Base-by-base conservation (phyloP, 2,888 invertebrate species). In the Salpingus planirostris region DNA sequence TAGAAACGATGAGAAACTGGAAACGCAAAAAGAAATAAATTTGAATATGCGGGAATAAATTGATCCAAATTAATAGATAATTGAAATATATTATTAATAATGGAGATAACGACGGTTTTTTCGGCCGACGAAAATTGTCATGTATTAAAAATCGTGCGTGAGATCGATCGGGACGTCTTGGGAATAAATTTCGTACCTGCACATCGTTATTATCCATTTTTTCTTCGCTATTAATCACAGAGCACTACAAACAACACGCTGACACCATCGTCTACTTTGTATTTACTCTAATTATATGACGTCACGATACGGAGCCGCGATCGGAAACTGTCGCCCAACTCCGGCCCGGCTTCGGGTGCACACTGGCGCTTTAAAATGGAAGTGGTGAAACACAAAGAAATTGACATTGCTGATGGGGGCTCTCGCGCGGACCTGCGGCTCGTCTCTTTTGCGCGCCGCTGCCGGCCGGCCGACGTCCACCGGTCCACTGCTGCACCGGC, bases 261-360 rank as follows among this genome's bases (percentile, higher is more conserved):
- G 70, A 71, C 69, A 69, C 69, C 70, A 71, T 70, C 70, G 70
- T 73, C 73, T 72, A 74, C 73, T 73, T 74, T 74, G 74, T 74
- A 74, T 74, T 74, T 74, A 74, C 74, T 73, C 73, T 73, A 74
- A 74, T 74, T 74, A 74, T 71, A 67, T 74, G 74, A 74, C 74
- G 74, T 74, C 74, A 74, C 70, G 79, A 61, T 64, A 63, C 61
- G 62, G 61, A 58, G 57, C 50, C 47, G 55, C 40, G 50, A 43
- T 64, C 64, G 62, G 53, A 46, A 48, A 50, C 38, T 43, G 45
- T 57, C 63, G 57, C 46, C 38, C 43, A 42, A 38, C 40, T 52
- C 43, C 53, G 62, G 43, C 44, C 41, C 43, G 37, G 38, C 47
- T 59, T 59, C 61, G 47, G 30, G 36, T 21, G 18, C 21, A 55